These are phyloP conservation scores for Leptatherina wallacei DNA, from an alignment of 2,797 vertebrate species.

Conservation along the genomic window DNA sequence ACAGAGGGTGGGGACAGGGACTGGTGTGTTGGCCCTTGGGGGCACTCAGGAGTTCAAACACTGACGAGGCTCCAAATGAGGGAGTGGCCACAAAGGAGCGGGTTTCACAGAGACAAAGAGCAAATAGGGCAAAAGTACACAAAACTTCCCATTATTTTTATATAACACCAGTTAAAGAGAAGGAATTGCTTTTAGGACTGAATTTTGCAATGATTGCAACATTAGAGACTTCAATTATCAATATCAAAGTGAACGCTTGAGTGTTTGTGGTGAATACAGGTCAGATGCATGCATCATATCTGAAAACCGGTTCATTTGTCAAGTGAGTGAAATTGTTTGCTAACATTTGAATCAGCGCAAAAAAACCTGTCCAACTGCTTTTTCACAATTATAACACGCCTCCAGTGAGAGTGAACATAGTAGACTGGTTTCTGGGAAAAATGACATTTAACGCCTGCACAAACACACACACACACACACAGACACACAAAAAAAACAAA, in stretches of 20 bases:
- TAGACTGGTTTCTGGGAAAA: constrained; percentile 50
- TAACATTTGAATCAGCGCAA: constrained; percentile 67
- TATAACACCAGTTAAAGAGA: neutral
- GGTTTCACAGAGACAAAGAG: constrained; percentile 53
- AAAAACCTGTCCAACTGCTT: constrained; percentile 70
- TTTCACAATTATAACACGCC: constrained; percentile 47
- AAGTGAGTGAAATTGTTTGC: constrained; percentile 60
- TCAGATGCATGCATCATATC: constrained; percentile 34
- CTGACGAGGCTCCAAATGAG: constrained; percentile 54
- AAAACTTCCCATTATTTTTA: constrained; percentile 26
- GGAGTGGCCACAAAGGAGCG: constrained; percentile 75
- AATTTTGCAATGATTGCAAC: neutral
- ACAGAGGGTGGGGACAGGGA: constrained; percentile 66
- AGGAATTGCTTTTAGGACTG: neutral
- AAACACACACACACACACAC: neutral
- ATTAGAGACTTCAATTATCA: neutral
- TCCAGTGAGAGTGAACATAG: constrained; percentile 53
- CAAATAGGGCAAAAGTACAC: constrained; percentile 64
- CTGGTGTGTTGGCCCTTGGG: constrained; percentile 68
- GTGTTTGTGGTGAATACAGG: constrained; percentile 3
- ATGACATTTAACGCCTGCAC: constrained; percentile 25
- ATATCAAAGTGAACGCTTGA: neutral
- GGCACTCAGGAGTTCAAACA: constrained; percentile 72
- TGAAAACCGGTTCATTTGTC: constrained; percentile 32
- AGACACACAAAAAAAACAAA: neutral